Evolutionary conservation across 2,113 vertebrate genomes (phyloP).

Genomic region (Alexandromys fortis): DNA sequence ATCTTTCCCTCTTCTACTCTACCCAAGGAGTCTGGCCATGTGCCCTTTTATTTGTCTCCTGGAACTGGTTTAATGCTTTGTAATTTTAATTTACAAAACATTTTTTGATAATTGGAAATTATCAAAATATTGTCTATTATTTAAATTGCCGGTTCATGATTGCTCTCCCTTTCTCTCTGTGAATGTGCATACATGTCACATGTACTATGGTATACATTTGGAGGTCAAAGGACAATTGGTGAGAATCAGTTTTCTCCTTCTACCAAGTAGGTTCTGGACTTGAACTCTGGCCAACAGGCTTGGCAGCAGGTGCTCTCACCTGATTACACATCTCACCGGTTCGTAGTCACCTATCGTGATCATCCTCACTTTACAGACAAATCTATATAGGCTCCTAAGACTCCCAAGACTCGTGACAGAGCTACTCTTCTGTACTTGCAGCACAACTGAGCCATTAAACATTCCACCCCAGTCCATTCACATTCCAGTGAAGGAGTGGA

Average conservation of each 20-base stretch:
- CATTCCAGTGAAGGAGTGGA: neutral
- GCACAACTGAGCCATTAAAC: neutral
- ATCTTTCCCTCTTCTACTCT: neutral
- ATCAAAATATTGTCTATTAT: neutral
- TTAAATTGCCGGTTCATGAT: neutral
- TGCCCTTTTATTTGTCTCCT: conserved; percentile 26
- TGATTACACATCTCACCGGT: neutral
- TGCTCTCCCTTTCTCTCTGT: neutral
- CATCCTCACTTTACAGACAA: neutral
- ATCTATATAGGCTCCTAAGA: neutral
- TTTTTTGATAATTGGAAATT: neutral
- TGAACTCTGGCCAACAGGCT: neutral
- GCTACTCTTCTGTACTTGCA: neutral
- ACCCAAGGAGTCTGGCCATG: neutral
- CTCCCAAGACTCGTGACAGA: neutral
- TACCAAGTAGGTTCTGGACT: too few species aligned
- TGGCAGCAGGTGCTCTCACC: neutral
- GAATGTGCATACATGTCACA: neutral
- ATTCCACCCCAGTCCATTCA: neutral
- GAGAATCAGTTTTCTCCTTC: neutral
- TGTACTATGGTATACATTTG: neutral
- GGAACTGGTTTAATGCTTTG: conserved; percentile 31
- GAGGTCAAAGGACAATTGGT: neutral
- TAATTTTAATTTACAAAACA: conserved; percentile 36
- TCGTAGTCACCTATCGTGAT: neutral